Base-by-base conservation (phyloP, 2,797 vertebrate genomes). In the Vireo griseus region DNA sequence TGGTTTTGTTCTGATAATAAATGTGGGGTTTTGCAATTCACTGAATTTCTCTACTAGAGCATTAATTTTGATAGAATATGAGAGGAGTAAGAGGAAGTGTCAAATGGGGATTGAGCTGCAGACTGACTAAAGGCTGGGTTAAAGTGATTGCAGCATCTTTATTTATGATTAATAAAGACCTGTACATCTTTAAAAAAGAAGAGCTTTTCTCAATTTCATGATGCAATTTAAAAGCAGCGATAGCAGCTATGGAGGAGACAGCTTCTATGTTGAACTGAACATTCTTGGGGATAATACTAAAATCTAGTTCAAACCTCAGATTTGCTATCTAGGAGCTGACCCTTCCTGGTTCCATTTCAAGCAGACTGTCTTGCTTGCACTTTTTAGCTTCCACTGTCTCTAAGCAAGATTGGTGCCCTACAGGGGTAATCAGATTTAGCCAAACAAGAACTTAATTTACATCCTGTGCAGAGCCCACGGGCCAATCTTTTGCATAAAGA, bases 391-490 rank as follows among this genome's bases (percentile, higher is more conserved):
- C 67, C 37, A 35, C 33, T 90, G 28, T 47, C 68, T 42, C 52
- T 76, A 44, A 76, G 33, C 42, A 76, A 79, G 63, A 86, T 57
- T 73, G 52, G n/a, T 86, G 35, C 48, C 59, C 77, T 93, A 47
- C 59, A 74, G 42, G 50, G 54, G 28, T 57, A 86, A 73, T 87
- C 48, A 28, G 68, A 65, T 94, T 87, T 92, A 85, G 45, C 48
- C 65, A 92, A 89, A 87, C 15, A 73, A 92, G 72, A 79, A 61
- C 42, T 89, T 83, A 52, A 90, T 93, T 91, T 94, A 52, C 88
- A 93, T 82, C 74, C 35, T 77, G 35, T 1, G 4, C 57, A 54
- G 86, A 89, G 71, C 86, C 71, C 77, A 57, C 2, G 0, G 76
- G 88, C 86, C 61, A 69, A 13, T 55, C 40, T 79, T 93, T 91